These are phyloP conservation scores for Passer montanus DNA, from an alignment of 2,113 vertebrate genomes.

Conservation along the genomic window DNA sequence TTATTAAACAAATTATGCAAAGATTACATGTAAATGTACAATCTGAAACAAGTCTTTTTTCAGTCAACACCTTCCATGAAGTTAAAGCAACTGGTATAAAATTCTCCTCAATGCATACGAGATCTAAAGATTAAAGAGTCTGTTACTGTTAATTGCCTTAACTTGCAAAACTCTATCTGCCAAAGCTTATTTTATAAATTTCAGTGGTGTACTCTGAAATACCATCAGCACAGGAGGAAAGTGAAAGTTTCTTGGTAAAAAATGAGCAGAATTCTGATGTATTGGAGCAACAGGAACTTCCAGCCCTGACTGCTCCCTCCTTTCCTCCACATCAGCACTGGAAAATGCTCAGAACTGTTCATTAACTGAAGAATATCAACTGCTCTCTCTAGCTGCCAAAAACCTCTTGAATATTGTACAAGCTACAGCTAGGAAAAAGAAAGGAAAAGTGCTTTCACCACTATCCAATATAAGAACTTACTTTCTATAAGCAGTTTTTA, in stretches of 20 bases:
- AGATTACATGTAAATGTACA: not conserved
- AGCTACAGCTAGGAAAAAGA: not conserved
- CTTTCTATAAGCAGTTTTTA: constrained; percentile 99
- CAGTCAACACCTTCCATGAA: not conserved
- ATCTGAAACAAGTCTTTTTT: not conserved
- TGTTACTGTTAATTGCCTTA: not conserved
- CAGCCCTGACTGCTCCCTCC: not conserved
- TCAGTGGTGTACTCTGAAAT: not conserved
- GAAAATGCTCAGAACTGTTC: not conserved
- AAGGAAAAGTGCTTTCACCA: not conserved
- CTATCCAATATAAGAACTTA: constrained; percentile 71
- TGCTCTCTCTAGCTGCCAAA: not conserved
- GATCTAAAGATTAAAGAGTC: not conserved
- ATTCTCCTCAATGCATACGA: not conserved
- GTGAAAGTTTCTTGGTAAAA: not conserved
- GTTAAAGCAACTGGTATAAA: not conserved
- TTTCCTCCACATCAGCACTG: not conserved
- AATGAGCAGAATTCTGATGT: not conserved
- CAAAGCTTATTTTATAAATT: not conserved
- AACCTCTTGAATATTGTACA: not conserved
- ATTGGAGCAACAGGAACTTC: not conserved
- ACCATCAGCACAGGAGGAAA: not conserved
- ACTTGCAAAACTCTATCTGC: not conserved
- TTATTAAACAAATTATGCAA: not conserved
- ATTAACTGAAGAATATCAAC: not conserved